Evolutionary conservation across 2,113 vertebrate species (phyloP).

Genomic region (Datnioides undecimradiatus): DNA sequence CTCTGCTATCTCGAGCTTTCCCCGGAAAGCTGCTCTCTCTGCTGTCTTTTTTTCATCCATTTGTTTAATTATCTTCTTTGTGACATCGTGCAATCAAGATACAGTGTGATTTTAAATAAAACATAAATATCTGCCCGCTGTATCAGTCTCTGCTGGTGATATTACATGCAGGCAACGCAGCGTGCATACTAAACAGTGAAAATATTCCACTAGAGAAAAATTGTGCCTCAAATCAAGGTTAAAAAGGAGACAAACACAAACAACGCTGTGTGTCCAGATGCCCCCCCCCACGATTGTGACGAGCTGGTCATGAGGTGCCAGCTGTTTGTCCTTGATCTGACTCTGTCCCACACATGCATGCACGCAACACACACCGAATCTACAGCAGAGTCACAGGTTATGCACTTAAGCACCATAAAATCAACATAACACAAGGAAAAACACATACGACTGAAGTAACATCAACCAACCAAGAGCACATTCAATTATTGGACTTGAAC

Average conservation of each 20-base stretch:
- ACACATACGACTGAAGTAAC: background rate
- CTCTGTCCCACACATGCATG: background rate
- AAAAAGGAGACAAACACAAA: conserved; percentile 64
- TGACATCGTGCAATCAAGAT: background rate
- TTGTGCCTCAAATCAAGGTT: conserved; percentile 67
- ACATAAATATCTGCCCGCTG: background rate
- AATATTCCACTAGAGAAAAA: conserved; percentile 24
- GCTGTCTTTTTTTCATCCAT: background rate
- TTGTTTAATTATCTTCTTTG: background rate
- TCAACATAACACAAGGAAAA: background rate
- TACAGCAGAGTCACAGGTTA: background rate
- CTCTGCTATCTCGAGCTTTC: background rate
- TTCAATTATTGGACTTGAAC: too few relatives aligned
- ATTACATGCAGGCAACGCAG: background rate
- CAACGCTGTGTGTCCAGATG: conserved; percentile 46
- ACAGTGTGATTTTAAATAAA: background rate
- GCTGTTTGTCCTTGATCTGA: conserved; percentile 64
- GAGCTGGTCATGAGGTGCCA: conserved; percentile 54
- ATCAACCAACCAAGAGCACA: background rate
- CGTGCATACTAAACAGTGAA: conserved; percentile 41
- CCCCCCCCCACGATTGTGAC: conserved; percentile 42
- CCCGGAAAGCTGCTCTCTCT: background rate
- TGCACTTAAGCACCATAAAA: background rate
- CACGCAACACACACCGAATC: background rate
- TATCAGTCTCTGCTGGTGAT: background rate